Conservation (phyloP, 2,888 invertebrate species). For the Erebia palarica region DNA sequence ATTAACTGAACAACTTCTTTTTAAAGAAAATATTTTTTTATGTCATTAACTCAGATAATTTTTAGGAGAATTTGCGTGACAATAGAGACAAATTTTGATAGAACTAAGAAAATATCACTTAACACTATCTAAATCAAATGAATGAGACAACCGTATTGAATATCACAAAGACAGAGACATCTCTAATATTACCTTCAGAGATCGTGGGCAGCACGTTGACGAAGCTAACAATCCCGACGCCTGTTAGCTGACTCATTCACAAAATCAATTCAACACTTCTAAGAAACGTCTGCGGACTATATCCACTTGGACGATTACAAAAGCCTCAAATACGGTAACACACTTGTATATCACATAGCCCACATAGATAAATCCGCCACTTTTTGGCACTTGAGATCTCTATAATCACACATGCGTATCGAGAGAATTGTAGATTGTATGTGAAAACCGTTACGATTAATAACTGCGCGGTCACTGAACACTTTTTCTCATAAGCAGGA, state of each 20-base stretch:
- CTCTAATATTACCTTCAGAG: constrained; percentile 69
- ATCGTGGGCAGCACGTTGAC: constrained; percentile 80
- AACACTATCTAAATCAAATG: not conserved
- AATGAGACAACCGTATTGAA: not conserved
- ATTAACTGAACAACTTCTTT: not conserved
- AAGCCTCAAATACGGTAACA: constrained; percentile 42
- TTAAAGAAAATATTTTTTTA: not conserved
- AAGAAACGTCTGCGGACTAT: constrained; percentile 60
- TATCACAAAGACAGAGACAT: constrained; percentile 21
- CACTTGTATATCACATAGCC: constrained; percentile 64
- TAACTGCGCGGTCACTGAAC: constrained; percentile 56
- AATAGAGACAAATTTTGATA: not conserved
- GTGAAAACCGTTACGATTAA: constrained; percentile 51
- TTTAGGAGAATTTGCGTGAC: not conserved
- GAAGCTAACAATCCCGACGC: constrained; percentile 78
- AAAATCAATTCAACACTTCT: constrained; percentile 64
- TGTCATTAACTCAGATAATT: not conserved
- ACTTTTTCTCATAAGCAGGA: constrained; percentile 64
- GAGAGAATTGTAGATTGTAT: constrained; percentile 38
- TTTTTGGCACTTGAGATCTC: constrained; percentile 60
- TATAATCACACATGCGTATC: constrained; percentile 49
- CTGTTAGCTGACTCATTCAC: constrained; percentile 81
- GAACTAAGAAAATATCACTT: not conserved
- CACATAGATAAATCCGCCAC: constrained; percentile 66
- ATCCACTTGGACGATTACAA: constrained; percentile 47